Base-by-base conservation (phyloP, 1,140 invertebrate genomes). In the Cheumatopsyche charites region DNA sequence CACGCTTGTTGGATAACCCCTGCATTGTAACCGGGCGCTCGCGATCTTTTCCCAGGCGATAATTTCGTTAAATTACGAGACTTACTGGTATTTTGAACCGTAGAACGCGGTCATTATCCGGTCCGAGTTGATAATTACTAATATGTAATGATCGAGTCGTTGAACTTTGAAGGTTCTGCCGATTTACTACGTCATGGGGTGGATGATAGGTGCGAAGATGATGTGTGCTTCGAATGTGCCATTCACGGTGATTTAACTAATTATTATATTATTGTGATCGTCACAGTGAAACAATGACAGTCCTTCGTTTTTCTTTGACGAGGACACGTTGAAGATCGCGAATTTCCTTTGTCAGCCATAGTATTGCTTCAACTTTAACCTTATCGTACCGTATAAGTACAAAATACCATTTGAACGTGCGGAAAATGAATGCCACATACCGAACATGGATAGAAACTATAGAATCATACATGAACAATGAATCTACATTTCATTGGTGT, bases 1-100 rank as follows among this genome's bases (percentile, higher is more conserved):
- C 70, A 72, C 70, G 70, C 62, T 72, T 58, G 62, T 66, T 55
- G 36, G 62, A 52, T 72, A 65, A 55, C 62, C 70, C 70, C 25
- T 58, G 15, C 62, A 72, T 65, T 72, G 70, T 72, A 25, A 19
- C 17, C 26, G 62, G 11, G 62, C 47, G 23, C 21, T 58, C 29
- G 67, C 36, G 70, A 72, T 66, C 42, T 66, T 70, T 72, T 72
- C 70, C 70, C 70, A 72, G 25, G 70, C 70, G 70, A 72, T 72
- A 66, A 72, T 72, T 66, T 58, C 66, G 66, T 58, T 68, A 55
- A 68, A 68, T 68, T 68, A 68, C 36, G 45, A 36, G 66, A 36
- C 17, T 26, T 26, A 29, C 66, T 23, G 63, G 42, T 21, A 9
- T 36, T 42, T n/a, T 23, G 25, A 68, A 55, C 19, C 15, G 66